Evolutionary conservation across 2,888 invertebrate genomes (phyloP), one percentile per base, ranked within the genome.

Genomic region (Rhamnusium bicolor): DNA sequence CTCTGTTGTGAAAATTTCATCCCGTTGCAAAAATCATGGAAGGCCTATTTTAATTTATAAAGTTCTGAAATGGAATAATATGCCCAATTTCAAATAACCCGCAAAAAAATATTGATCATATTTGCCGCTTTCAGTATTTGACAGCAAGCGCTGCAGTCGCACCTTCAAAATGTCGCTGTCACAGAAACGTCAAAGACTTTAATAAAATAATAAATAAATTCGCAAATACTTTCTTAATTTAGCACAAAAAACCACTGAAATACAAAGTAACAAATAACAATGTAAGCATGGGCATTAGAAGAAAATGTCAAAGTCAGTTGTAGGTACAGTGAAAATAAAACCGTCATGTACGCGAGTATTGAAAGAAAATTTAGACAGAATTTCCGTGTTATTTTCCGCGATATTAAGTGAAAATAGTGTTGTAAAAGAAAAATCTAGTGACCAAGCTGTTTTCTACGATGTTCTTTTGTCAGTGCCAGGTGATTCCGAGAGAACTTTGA

Each of bases 361-460:
- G 71, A 81, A 83, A 78, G 85, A 87, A 71, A 87, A 88, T 80
- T 81, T 84, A 79, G 85, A 86, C 78, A 82, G 87, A 76, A 86
- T 88, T 74, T 83, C 84, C 54, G 87, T 88, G 79, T 80, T 88
- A 75, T 88, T 87, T 83, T 86, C 87, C 70, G 87, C 88, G 29
- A 80, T 82, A 71, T 82, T 88, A 69, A 82, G 83, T 81, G 87
- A 88, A 83, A 84, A 82, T 78, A 73, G 75, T 73, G 74, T 49
- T 69, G 66, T 46, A 27, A 72, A 71, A 24, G 74, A 73, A 51
- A 76, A 74, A 56, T 69, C 72, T n/a, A 78, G 74, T 70, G 85
- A 85, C 70, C 84, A 84, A 67, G 72, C 82, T 40, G 81, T 84
- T 32, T 71, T 79, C 40, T 88, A 84, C 81, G 87, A 88, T 73